These are phyloP conservation scores for Noturus placidus DNA, from an alignment of 2,113 vertebrate species.

Conservation along the genomic window DNA sequence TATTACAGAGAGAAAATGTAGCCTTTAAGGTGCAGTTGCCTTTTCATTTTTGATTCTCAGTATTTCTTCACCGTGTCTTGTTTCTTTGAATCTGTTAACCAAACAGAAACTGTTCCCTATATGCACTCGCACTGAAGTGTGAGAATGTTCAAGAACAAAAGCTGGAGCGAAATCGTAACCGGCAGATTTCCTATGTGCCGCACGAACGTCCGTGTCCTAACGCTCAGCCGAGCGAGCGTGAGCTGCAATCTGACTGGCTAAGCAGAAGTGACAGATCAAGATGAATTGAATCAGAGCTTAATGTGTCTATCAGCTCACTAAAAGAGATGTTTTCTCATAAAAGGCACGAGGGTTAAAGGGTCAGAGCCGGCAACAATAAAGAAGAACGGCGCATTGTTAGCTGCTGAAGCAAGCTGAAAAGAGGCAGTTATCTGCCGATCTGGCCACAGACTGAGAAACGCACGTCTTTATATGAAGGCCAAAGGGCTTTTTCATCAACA, in stretches of 20 bases:
- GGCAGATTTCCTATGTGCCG: not conserved
- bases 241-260: slow-evolving; percentile 23
- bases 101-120: not conserved
- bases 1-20: not conserved
- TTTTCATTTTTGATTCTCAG: not conserved
- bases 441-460: slow-evolving; percentile 22
- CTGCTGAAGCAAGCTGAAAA: slow-evolving; percentile 29
- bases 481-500: slow-evolving; percentile 21
- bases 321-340: slow-evolving; percentile 24
- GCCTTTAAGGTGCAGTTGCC: not conserved
- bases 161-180: not conserved
- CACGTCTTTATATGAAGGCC: slow-evolving; percentile 37
- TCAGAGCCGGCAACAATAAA: slow-evolving; percentile 32
- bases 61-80: not conserved
- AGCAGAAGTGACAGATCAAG: slow-evolving; percentile 40
- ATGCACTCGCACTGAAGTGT: not conserved
- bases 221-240: not conserved
- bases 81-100: slow-evolving; percentile 3
- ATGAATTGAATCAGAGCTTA: slow-evolving; percentile 27
- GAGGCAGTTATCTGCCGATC: slow-evolving; percentile 35
- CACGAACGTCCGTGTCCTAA: not conserved
- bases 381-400: slow-evolving; percentile 40
- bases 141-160: not conserved
- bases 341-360: slow-evolving; percentile 14
- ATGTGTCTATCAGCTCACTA: slow-evolving; percentile 21